Base-by-base conservation (phyloP, 2,888 invertebrate genomes). In the Myopa testacea region DNA sequence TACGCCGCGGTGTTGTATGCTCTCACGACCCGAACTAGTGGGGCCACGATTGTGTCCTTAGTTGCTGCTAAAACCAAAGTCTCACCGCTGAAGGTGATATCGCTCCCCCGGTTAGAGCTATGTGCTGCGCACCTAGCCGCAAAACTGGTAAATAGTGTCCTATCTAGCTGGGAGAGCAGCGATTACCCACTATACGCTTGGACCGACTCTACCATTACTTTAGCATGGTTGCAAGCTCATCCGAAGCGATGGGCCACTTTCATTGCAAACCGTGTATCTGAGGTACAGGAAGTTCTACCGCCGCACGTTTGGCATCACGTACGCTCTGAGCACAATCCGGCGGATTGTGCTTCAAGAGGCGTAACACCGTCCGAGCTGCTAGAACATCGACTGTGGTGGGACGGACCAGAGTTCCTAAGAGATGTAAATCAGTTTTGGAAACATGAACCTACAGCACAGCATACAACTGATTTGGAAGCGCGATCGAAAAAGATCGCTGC, bases 311-410 rank as follows among this genome's bases (percentile, higher is more conserved):
- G 77, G 77, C 52, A 72, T 65, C 73, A 73, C 60, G 50, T 67
- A n/a, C n/a, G n/a, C n/a, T n/a, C n/a, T n/a, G n/a, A n/a, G n/a
- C n/a, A 63, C 58, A 82, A 81, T 52, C 80, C 80, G 4, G 81
- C 82, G 6, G 81, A 82, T 75, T 81, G 81, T 76, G 81, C 80
- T 0, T 81, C 81, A 5, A 77, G 82, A 34, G 81, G 82, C 14
- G 38, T 81, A 5, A 2, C 77, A 2, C 78, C 80, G 34, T 76
- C 76, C 19, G 37, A 68, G 6, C 63, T 81, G 1, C 14, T 76
- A 16, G 16, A 71, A 68, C 78, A 78, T 26, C 14, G 26, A n/a
- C 70, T 82, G 3, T 81, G 81, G 81, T 82, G 81, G 81, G 62
- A 50, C 4, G 80, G 81, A 12, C 82, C 81, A 4, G 14, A 5